Conservation (phyloP, 2,113 vertebrate species). For the Tachysurus vachellii region DNA sequence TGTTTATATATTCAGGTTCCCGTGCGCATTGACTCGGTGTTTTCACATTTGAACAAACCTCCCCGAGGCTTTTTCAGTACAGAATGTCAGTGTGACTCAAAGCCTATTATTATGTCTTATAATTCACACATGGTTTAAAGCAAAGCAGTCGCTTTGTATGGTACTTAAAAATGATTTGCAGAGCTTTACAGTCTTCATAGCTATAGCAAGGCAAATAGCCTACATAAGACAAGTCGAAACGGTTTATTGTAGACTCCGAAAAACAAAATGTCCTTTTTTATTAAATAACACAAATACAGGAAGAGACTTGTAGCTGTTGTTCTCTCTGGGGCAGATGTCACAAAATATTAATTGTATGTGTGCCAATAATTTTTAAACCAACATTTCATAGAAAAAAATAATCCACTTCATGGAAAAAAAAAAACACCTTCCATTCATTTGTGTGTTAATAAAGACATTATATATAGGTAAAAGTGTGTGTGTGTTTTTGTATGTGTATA, state of each 20-base stretch:
- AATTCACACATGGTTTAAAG: neutral
- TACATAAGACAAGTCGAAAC: neutral
- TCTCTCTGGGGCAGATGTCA: neutral
- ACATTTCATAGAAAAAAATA: no score
- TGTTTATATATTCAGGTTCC: neutral
- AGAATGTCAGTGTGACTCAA: neutral
- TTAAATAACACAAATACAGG: neutral
- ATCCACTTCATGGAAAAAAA: no score
- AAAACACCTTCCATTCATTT: no score
- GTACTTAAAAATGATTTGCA: neutral
- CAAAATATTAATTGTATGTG: neutral
- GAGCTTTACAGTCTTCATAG: neutral
- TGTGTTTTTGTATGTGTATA: no score
- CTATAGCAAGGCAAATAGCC: neutral
- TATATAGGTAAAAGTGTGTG: no score
- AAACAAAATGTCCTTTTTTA: neutral
- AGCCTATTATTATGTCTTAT: slow-evolving; percentile 11
- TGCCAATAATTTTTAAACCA: neutral
- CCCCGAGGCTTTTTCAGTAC: neutral
- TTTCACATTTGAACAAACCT: neutral
- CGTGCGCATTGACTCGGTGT: neutral
- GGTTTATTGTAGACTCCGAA: neutral
- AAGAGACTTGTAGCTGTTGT: neutral
- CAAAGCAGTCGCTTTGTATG: neutral
- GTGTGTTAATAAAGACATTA: no score